phyloP scores from a whole-genome alignment of 1,140 invertebrate species.

The Brachionus plicatilis region DNA sequence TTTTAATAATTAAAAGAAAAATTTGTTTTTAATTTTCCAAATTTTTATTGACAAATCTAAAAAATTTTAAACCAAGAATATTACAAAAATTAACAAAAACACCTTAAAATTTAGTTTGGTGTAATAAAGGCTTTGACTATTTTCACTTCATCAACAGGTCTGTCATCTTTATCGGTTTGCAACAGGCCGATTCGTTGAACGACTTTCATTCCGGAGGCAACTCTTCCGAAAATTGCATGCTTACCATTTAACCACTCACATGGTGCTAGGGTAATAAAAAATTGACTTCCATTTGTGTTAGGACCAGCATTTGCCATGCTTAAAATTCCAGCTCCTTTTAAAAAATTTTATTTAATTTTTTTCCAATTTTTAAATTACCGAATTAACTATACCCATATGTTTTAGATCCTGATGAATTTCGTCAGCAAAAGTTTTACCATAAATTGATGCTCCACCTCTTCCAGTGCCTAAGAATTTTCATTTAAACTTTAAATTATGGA shows the following conservation, averaged over 20 bases:
- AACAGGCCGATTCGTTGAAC: slow-evolving; percentile 84
- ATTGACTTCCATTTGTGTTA: slow-evolving; percentile 93
- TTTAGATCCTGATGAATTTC: slow-evolving; percentile 90
- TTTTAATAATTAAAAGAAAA: not conserved
- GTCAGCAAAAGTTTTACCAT: slow-evolving; percentile 85
- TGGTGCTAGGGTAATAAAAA: slow-evolving; percentile 92
- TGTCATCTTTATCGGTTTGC: slow-evolving; percentile 82
- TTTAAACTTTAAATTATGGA: not conserved
- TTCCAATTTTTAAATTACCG: not conserved
- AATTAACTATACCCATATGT: slow-evolving; percentile 76
- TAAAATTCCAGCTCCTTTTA: slow-evolving; percentile 68
- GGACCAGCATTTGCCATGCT: slow-evolving; percentile 94
- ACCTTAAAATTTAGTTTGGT: not conserved
- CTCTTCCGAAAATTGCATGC: slow-evolving; percentile 88
- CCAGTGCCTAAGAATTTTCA: slow-evolving; percentile 54
- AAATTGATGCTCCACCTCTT: slow-evolving; percentile 89
- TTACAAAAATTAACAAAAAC: not conserved
- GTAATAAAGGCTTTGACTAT: slow-evolving; percentile 43
- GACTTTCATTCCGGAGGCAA: slow-evolving; percentile 78
- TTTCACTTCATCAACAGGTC: slow-evolving; percentile 66
- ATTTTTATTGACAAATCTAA: not conserved
- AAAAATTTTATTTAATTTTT: slow-evolving; percentile 42
- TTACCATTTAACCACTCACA: slow-evolving; percentile 97
- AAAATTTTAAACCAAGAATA: slow-evolving; percentile 32
- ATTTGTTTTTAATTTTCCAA: not conserved